Conservation (phyloP, 2,888 invertebrate genomes). For the Melinaea marsaeus region DNA sequence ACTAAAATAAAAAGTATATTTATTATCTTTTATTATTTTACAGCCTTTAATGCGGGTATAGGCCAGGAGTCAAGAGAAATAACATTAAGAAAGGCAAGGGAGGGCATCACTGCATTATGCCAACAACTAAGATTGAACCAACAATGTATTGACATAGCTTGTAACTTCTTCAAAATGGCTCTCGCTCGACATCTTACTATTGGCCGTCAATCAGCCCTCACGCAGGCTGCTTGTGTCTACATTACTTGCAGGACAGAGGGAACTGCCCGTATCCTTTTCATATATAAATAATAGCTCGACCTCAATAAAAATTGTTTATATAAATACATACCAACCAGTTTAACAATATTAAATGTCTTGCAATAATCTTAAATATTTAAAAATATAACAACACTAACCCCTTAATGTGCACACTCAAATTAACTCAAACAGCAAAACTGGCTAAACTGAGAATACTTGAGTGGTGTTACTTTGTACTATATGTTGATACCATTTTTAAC, state of each 20-base stretch:
- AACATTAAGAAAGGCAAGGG: conserved; percentile 91
- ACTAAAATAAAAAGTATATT: conserved; percentile 9
- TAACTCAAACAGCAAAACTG: too few relatives aligned
- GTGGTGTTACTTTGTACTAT: too few relatives aligned
- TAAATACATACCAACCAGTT: too few relatives aligned
- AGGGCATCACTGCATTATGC: conserved; percentile 90
- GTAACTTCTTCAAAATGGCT: conserved; percentile 96
- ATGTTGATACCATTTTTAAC: too few relatives aligned
- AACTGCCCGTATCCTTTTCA: conserved; percentile 90
- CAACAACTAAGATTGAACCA: conserved; percentile 92
- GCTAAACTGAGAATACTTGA: too few relatives aligned
- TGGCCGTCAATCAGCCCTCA: conserved; percentile 92
- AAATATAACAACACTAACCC: too few relatives aligned
- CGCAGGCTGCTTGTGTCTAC: conserved; percentile 98
- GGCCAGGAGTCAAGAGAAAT: conserved; percentile 95
- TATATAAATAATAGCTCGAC: background rate
- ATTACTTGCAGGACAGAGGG: conserved; percentile 97
- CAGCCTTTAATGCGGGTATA: conserved; percentile 87
- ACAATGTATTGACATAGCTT: conserved; percentile 95
- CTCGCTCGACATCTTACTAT: conserved; percentile 89
- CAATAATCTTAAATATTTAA: too few relatives aligned
- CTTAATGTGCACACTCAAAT: too few relatives aligned
- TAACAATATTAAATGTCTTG: too few relatives aligned
- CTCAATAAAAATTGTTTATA: too few relatives aligned
- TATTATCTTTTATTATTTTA: conserved; percentile 30